A percentile compares a stretch with the other conserved stretches of the same genome.
Conservation (phyloP, 2,113 vertebrate species). For the Heterotilapia buettikoferi region DNA sequence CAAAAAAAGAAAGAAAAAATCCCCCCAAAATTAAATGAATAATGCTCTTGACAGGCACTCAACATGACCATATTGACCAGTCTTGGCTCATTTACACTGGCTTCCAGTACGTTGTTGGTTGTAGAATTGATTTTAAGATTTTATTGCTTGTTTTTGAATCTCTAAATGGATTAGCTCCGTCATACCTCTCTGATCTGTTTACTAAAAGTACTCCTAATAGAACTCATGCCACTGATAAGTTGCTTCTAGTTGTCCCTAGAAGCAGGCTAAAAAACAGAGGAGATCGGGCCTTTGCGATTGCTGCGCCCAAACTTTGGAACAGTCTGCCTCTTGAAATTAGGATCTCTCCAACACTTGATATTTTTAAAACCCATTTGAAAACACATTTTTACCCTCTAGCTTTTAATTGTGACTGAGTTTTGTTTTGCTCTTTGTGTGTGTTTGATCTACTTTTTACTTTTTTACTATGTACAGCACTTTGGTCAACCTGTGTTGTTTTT, state of each 20-base stretch:
- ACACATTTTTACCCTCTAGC: neutral
- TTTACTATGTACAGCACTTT: neutral
- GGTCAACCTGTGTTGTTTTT: neutral
- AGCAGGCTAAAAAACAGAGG: neutral
- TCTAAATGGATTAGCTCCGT: neutral
- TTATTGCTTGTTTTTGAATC: neutral
- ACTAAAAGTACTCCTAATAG: neutral
- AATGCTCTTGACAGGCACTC: neutral
- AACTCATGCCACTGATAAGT: neutral
- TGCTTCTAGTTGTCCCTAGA: neutral
- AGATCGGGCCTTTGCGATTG: accelerated
- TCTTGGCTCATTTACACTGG: neutral
- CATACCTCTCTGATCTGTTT: neutral
- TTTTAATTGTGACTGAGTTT: neutral
- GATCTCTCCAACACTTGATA: neutral
- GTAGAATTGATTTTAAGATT: neutral
- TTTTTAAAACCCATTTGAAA: neutral
- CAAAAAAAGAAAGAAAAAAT: neutral
- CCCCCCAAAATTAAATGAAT: neutral
- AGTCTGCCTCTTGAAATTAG: neutral
- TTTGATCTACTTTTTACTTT: neutral
- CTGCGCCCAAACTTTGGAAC: neutral
- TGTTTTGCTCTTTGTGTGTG: neutral
- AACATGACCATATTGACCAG: neutral
- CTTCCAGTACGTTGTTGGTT: neutral